phyloP scores from a whole-genome alignment of 2,888 invertebrate genomes.

The Apamea crenata region DNA sequence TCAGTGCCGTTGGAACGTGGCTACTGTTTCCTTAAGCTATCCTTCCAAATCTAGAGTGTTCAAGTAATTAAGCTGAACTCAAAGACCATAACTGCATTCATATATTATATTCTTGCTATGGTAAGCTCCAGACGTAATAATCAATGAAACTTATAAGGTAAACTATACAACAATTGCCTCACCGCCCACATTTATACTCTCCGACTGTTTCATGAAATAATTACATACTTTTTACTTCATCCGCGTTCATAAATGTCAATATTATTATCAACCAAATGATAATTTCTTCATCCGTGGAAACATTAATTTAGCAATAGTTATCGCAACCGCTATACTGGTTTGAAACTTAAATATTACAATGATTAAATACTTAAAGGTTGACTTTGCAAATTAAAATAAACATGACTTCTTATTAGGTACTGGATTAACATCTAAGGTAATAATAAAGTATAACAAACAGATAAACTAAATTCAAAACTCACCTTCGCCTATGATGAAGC shows the following conservation, averaged over 20 bases:
- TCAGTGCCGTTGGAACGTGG: slow-evolving; percentile 15
- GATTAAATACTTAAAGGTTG: slow-evolving; percentile 20
- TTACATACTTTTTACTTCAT: slow-evolving; percentile 60
- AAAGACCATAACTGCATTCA: slow-evolving; percentile 30
- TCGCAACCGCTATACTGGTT: slow-evolving; percentile 47
- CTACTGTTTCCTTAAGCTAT: slow-evolving; percentile 1
- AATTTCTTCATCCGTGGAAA: slow-evolving; percentile 60
- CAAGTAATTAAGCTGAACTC: slow-evolving; percentile 10
- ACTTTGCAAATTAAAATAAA: slow-evolving; percentile 7
- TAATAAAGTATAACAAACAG: slow-evolving; percentile 11
- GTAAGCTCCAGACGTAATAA: slow-evolving; percentile 46
- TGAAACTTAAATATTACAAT: slow-evolving; percentile 42
- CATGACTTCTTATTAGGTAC: background rate
- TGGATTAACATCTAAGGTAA: slow-evolving; percentile 12
- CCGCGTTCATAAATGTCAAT: slow-evolving; percentile 65
- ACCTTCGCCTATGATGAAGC: slow-evolving; percentile 82
- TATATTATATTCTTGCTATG: slow-evolving; percentile 30
- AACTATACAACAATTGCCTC: slow-evolving; percentile 62
- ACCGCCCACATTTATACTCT: slow-evolving; percentile 63
- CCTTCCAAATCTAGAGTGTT: background rate
- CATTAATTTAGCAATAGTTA: slow-evolving; percentile 57
- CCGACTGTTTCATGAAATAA: slow-evolving; percentile 62
- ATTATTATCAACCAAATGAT: slow-evolving; percentile 60
- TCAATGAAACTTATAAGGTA: slow-evolving; percentile 59
- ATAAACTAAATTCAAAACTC: slow-evolving; percentile 71